phyloP scores from a whole-genome alignment of 2,888 invertebrate species.

The Caenorhabditis becei region DNA sequence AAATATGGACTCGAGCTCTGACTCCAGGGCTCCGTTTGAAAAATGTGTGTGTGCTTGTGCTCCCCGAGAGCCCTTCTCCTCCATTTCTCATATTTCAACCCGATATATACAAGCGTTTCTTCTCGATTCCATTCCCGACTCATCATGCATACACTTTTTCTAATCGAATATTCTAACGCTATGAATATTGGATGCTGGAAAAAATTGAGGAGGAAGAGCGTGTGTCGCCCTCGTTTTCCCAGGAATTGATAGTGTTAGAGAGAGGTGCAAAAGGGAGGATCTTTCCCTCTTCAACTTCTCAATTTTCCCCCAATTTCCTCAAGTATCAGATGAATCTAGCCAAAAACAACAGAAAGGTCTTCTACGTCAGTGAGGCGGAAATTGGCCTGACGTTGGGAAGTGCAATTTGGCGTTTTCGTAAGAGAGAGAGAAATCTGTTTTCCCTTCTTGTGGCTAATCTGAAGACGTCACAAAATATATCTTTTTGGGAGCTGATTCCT shows the following conservation, averaged over 20 bases:
- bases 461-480: no score
- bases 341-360: no score
- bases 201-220: constrained; percentile 17
- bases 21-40: constrained; percentile 12
- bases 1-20: constrained; percentile 30
- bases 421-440: no score
- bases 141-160: constrained; percentile 35
- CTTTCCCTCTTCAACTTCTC: not conserved
- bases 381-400: not conserved
- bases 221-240: constrained; percentile 9
- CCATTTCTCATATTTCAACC: constrained; percentile 55
- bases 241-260: constrained; percentile 14
- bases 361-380: not conserved
- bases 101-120: constrained; percentile 41
- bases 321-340: not conserved
- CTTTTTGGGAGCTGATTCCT: no score
- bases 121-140: constrained; percentile 16
- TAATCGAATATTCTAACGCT: constrained; percentile 59
- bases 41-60: constrained; percentile 22
- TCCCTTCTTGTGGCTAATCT: no score
- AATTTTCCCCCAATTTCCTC: constrained; percentile 24
- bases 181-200: constrained; percentile 40
- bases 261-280: not conserved
- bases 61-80: not conserved
- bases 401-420: no score